Conservation (phyloP, 2,113 vertebrate species). For the Crocuta crocuta region DNA sequence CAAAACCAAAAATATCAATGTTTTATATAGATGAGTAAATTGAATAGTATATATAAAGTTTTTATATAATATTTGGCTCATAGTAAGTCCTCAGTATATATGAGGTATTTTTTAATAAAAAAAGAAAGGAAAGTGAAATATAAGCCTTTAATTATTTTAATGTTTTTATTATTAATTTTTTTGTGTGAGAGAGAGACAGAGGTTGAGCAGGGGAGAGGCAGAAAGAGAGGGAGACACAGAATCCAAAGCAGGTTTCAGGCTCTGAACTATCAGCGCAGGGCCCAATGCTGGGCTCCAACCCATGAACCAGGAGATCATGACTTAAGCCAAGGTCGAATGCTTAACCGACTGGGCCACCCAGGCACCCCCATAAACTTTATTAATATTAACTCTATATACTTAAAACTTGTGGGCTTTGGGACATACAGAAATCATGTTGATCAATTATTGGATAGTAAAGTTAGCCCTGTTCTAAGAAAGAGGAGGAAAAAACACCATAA, state of each 20-base stretch:
- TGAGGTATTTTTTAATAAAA: background rate
- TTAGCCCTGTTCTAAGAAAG: background rate
- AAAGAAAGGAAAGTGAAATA: background rate
- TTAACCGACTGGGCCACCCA: too few species aligned
- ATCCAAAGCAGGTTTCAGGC: too few species aligned
- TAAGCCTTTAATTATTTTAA: background rate
- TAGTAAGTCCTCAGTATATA: background rate
- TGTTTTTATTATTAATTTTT: too few species aligned
- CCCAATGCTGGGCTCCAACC: too few species aligned
- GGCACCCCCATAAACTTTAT: background rate
- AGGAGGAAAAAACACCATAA: background rate
- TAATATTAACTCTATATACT: background rate
- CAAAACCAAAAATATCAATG: background rate
- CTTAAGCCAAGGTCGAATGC: too few species aligned
- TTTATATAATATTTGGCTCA: background rate
- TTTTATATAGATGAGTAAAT: background rate
- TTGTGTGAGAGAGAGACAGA: too few species aligned
- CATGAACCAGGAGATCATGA: too few species aligned
- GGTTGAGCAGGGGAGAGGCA: too few species aligned
- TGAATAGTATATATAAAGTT: background rate
- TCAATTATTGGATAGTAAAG: background rate
- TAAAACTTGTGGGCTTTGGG: background rate
- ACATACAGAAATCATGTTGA: background rate
- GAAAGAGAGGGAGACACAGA: too few species aligned
- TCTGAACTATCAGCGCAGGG: too few species aligned